Conservation (phyloP, 2,113 vertebrate species). For the Carassius gibelio region DNA sequence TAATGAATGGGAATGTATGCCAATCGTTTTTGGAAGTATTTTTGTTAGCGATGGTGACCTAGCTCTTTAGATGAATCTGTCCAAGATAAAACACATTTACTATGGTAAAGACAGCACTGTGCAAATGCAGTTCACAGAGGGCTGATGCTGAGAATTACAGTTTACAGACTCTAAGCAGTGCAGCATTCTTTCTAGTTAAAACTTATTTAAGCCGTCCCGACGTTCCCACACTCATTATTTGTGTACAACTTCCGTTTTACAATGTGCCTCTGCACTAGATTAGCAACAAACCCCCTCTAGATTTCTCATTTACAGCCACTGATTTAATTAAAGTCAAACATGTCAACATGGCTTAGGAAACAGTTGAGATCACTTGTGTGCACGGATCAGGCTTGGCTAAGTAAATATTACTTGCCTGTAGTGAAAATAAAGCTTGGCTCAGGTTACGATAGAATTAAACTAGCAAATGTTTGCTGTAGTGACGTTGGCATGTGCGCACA, state of each 20-base stretch:
- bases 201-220: constrained; percentile 1
- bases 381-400: constrained; percentile 50
- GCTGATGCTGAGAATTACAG: not conserved
- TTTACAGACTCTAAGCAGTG: not conserved
- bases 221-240: constrained; percentile 32
- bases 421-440: constrained; percentile 50
- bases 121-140: not conserved
- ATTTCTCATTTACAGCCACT: constrained; percentile 37
- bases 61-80: not conserved
- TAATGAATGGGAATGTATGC: too few relatives aligned
- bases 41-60: too few relatives aligned
- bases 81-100: constrained; percentile 16
- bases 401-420: constrained; percentile 45
- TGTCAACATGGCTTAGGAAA: constrained; percentile 43
- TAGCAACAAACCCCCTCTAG: constrained; percentile 21
- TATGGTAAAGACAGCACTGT: not conserved
- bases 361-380: constrained; percentile 41
- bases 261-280: constrained; percentile 27
- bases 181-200: constrained; percentile 25
- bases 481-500: constrained; percentile 68
- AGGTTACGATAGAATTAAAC: constrained; percentile 26
- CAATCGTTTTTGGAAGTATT: too few relatives aligned
- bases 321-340: constrained; percentile 40
- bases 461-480: constrained; percentile 56
- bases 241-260: constrained; percentile 4